Evolutionary conservation across 2,888 invertebrate genomes (phyloP).

Genomic region (Acronicta aceris): DNA sequence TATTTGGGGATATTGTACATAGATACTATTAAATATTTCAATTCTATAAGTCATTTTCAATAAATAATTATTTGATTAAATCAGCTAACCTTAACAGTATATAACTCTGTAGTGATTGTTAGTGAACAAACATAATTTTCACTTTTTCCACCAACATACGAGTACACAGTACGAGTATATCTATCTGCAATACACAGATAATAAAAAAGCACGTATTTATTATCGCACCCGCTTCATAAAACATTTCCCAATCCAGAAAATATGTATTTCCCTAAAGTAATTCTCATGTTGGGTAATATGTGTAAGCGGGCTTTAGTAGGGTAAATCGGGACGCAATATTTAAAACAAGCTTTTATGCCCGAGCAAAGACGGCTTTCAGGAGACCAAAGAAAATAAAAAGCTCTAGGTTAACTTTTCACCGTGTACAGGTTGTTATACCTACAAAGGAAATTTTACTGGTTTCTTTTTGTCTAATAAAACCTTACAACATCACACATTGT

Average conservation of each 20-base stretch:
- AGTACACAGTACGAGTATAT: neutral
- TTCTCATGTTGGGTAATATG: conserved; percentile 74
- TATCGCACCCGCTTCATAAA: conserved; percentile 50
- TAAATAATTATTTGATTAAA: too few species aligned
- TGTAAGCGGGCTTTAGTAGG: conserved; percentile 75
- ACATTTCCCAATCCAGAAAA: conserved; percentile 63
- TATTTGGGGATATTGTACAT: too few species aligned
- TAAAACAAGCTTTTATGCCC: conserved; percentile 82
- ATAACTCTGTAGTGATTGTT: too few species aligned
- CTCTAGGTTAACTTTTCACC: conserved; percentile 76
- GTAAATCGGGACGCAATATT: conserved; percentile 84
- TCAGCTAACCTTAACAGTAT: too few species aligned
- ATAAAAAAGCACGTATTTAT: conserved; percentile 37
- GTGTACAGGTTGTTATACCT: conserved; percentile 63
- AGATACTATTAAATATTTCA: too few species aligned
- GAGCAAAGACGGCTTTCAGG: conserved; percentile 76
- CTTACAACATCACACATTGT: conserved; percentile 34
- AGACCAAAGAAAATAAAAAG: conserved; percentile 77
- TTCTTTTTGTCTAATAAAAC: conserved; percentile 55
- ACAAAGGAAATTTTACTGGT: conserved; percentile 63
- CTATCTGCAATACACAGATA: conserved; percentile 22
- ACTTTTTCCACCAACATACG: neutral
- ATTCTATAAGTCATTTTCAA: too few species aligned
- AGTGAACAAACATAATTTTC: too few species aligned
- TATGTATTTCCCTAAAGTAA: conserved; percentile 72